Evolutionary conservation across 2,888 invertebrate species (phyloP).

Genomic region (Apocheima hispidaria): DNA sequence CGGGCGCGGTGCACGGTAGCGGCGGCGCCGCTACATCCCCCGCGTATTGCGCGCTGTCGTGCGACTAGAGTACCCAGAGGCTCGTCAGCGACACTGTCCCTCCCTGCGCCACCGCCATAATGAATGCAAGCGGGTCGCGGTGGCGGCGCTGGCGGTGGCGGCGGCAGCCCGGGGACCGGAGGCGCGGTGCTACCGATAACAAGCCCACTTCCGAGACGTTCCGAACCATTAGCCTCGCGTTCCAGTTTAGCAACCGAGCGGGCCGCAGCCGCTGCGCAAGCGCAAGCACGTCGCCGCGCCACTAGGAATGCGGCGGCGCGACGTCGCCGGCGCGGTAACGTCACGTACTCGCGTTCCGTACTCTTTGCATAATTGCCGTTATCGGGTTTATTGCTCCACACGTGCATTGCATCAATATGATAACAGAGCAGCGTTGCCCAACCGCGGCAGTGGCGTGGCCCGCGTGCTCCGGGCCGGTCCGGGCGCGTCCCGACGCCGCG

Average conservation of each 20-base stretch:
- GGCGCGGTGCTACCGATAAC: constrained; percentile 63
- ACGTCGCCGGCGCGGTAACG: constrained; percentile 7
- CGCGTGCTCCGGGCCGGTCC: background rate
- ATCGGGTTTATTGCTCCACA: constrained; percentile 42
- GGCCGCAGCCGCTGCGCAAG: constrained; percentile 1
- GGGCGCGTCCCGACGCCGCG: too few relatives aligned
- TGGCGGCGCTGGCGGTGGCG: background rate
- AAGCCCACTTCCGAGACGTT: constrained; percentile 75
- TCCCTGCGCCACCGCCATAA: constrained; percentile 39
- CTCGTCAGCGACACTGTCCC: constrained; percentile 17
- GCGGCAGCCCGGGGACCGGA: constrained; percentile 30
- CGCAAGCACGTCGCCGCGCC: constrained; percentile 4
- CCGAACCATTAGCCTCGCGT: constrained; percentile 75
- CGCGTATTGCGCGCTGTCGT: background rate
- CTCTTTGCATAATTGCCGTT: constrained; percentile 37
- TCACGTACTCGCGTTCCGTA: constrained; percentile 32
- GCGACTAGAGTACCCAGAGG: background rate
- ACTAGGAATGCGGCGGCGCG: background rate
- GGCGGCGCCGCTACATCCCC: background rate
- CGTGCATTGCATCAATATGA: constrained; percentile 33
- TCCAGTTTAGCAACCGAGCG: constrained; percentile 54
- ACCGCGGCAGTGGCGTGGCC: constrained; percentile 21
- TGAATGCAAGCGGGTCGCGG: constrained; percentile 67
- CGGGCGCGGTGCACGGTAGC: too few relatives aligned
- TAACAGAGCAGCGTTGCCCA: constrained; percentile 33